phyloP scores from a whole-genome alignment of 2,888 invertebrate species.

The Leptopilina myrica region DNA sequence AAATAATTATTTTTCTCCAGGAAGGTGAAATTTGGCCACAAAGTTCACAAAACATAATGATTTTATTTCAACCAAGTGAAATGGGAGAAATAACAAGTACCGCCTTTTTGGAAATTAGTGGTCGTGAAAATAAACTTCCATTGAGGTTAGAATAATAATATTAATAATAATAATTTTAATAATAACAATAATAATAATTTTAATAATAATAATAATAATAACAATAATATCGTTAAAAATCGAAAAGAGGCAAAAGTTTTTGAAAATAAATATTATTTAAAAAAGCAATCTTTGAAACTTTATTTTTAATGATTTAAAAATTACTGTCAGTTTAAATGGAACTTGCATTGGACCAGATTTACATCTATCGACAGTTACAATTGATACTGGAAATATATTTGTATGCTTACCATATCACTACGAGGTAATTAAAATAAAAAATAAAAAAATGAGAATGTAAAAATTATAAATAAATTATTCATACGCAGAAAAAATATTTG shows the following conservation, averaged over 20 bases:
- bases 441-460: background rate
- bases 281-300: conserved; percentile 9
- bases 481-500: too few relatives aligned
- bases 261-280: background rate
- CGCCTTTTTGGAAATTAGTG: conserved; percentile 81
- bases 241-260: too few relatives aligned
- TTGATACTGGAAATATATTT: conserved; percentile 80
- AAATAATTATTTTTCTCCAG: conserved; percentile 69
- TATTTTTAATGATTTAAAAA: background rate
- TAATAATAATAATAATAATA: too few relatives aligned
- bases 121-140: conserved; percentile 78
- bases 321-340: conserved; percentile 75
- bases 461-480: too few relatives aligned
- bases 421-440: conserved; percentile 75
- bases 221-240: background rate
- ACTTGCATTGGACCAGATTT: conserved; percentile 80
- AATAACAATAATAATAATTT: too few relatives aligned
- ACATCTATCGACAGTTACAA: conserved; percentile 78
- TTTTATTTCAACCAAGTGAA: conserved; percentile 79
- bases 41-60: conserved; percentile 77
- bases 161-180: too few relatives aligned
- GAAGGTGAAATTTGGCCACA: conserved; percentile 81
- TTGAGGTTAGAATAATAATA: conserved; percentile 68
- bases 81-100: conserved; percentile 78
- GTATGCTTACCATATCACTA: conserved; percentile 80